Percentiles rank a stretch among this genome's conserved stretches.
Conservation (phyloP, 2,888 invertebrate species). For the Diplolepis rosae region DNA sequence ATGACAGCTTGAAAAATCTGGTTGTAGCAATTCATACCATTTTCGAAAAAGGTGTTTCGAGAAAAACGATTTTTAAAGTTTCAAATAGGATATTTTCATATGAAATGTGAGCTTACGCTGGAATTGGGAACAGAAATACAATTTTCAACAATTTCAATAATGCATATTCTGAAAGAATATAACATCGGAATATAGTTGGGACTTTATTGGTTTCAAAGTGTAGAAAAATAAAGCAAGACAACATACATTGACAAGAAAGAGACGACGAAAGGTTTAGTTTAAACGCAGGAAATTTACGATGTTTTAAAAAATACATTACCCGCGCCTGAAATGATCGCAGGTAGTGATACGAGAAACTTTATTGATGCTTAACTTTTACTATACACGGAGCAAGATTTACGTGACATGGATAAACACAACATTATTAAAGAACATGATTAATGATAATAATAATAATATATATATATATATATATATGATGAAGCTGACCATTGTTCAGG, state of each 20-base stretch:
- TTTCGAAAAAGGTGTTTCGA: too few species aligned
- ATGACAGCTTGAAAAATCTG: too few species aligned
- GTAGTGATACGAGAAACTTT: conserved; percentile 40
- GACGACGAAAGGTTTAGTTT: conserved; percentile 10
- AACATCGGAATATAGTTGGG: neutral
- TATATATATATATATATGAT: conserved; percentile 33
- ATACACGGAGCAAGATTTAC: conserved; percentile 48
- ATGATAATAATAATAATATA: too few species aligned
- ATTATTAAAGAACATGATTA: conserved; percentile 41
- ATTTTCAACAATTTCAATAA: neutral
- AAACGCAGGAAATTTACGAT: conserved; percentile 45
- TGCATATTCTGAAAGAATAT: neutral
- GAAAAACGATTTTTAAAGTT: too few species aligned
- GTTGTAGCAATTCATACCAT: too few species aligned
- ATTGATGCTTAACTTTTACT: conserved; percentile 52
- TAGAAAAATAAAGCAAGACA: conserved; percentile 31
- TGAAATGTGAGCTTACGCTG: too few species aligned
- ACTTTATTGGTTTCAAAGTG: conserved; percentile 32
- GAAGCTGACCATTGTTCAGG: conserved; percentile 16
- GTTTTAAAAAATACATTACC: conserved; percentile 50
- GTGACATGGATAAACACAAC: conserved; percentile 47
- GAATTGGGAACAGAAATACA: too few species aligned
- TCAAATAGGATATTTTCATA: too few species aligned
- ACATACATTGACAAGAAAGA: neutral
- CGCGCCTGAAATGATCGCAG: conserved; percentile 40